phyloP scores from a whole-genome alignment of 2,113 vertebrate genomes.

The Machaerirhynchus nigripectus region DNA sequence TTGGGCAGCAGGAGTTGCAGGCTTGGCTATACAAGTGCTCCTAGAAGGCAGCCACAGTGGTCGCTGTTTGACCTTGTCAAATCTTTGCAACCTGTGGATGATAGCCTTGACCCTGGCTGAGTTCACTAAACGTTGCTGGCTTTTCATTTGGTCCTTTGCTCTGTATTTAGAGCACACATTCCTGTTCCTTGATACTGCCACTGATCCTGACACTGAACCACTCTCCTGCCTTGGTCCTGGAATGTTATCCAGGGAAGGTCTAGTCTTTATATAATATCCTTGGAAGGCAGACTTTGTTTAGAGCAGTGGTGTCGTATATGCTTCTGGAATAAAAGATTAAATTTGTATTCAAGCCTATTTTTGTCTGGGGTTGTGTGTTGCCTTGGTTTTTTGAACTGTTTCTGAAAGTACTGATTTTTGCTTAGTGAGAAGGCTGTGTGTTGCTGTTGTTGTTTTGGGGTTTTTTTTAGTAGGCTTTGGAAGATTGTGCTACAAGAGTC shows the following conservation, averaged over 20 bases:
- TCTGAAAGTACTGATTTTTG: neutral
- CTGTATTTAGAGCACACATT: neutral
- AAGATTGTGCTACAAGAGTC: neutral
- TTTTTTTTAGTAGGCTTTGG: neutral
- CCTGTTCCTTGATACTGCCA: neutral
- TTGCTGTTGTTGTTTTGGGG: neutral
- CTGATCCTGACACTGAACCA: neutral
- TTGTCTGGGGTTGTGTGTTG: neutral
- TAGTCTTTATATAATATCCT: neutral
- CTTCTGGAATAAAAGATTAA: neutral
- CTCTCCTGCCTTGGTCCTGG: neutral
- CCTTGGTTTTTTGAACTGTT: neutral
- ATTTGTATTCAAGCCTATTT: neutral
- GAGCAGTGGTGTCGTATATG: neutral
- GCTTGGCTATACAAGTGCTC: neutral
- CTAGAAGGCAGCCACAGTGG: neutral
- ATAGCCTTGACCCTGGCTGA: neutral
- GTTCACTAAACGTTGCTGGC: neutral
- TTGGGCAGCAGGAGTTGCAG: neutral
- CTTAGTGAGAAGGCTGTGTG: neutral
- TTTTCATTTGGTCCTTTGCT: neutral
- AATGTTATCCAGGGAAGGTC: neutral
- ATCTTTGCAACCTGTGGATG: neutral
- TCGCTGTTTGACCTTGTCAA: neutral
- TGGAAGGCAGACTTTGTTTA: neutral